Evolutionary conservation across 2,888 invertebrate genomes (phyloP).

Genomic region (Hypena proboscidalis): DNA sequence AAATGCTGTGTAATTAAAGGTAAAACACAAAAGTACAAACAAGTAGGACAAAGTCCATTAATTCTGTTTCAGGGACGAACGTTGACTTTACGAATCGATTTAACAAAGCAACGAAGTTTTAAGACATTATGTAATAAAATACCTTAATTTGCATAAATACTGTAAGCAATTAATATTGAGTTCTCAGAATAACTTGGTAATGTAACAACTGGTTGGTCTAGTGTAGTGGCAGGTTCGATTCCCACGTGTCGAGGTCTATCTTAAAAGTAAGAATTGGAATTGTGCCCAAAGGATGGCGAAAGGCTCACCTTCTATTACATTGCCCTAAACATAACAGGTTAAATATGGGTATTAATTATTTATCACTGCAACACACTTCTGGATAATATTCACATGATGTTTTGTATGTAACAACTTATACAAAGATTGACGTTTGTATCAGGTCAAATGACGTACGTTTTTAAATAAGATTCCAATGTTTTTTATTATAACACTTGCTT

Average conservation of each 20-base stretch:
- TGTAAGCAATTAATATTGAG: slow-evolving; percentile 4
- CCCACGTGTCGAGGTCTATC: slow-evolving; percentile 27
- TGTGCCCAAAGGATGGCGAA: no score
- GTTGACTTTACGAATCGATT: slow-evolving; percentile 25
- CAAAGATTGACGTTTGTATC: no score
- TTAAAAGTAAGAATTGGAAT: slow-evolving; percentile 21
- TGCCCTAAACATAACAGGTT: no score
- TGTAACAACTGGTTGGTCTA: background rate
- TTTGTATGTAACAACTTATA: no score
- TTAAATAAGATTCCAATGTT: no score
- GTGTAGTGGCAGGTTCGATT: no score
- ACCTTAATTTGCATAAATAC: slow-evolving; percentile 11
- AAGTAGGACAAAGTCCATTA: slow-evolving; percentile 29
- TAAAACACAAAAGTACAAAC: slow-evolving; percentile 33
- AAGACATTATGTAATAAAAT: slow-evolving; percentile 14
- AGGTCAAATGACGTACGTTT: no score
- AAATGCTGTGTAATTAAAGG: slow-evolving; percentile 32
- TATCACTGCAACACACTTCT: no score
- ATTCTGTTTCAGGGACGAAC: slow-evolving; percentile 26
- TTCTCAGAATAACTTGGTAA: background rate
- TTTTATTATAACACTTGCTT: no score
- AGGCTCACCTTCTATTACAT: no score
- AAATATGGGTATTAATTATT: no score
- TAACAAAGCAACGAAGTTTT: slow-evolving; percentile 22
- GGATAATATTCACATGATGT: no score